phyloP scores from a whole-genome alignment of 2,797 vertebrate species.

The Cephalopachus bancanus region DNA sequence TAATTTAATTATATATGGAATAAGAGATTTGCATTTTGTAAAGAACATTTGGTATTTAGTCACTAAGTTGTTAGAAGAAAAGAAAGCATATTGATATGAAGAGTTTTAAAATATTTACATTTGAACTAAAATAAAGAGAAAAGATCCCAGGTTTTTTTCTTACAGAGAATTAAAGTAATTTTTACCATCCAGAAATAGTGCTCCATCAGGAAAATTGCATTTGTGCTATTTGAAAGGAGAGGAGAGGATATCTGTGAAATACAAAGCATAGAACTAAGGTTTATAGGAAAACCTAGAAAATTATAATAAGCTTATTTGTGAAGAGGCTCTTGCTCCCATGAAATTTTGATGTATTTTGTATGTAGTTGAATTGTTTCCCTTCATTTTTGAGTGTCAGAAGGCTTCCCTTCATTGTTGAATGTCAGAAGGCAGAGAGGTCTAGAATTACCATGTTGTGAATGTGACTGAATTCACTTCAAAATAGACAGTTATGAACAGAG shows the following conservation, averaged over 20 bases:
- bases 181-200: conserved; percentile 69
- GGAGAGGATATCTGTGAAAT: conserved; percentile 29
- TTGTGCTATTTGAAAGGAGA: conserved; percentile 68
- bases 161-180: conserved; percentile 68
- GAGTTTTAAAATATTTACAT: conserved; percentile 70
- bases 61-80: conserved; percentile 69
- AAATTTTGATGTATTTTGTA: conserved; percentile 73
- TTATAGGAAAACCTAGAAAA: conserved; percentile 69
- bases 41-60: conserved; percentile 67
- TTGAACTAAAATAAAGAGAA: conserved; percentile 65
- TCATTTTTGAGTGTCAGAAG: background rate
- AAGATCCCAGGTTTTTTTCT: conserved; percentile 68
- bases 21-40: conserved; percentile 65
- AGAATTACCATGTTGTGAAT: conserved; percentile 79
- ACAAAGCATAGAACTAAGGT: conserved; percentile 54
- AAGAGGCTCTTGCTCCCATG: conserved; percentile 51
- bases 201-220: conserved; percentile 71
- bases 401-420: conserved; percentile 47
- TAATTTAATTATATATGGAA: conserved; percentile 76
- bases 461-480: conserved; percentile 70
- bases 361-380: conserved; percentile 77
- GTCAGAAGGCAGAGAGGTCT: conserved; percentile 73
- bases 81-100: conserved; percentile 68
- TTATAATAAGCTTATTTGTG: conserved; percentile 76
- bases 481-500: conserved; percentile 68